These are phyloP conservation scores for Opisthocomus hoazin DNA, from an alignment of 2,113 vertebrate species.

Conservation along the genomic window DNA sequence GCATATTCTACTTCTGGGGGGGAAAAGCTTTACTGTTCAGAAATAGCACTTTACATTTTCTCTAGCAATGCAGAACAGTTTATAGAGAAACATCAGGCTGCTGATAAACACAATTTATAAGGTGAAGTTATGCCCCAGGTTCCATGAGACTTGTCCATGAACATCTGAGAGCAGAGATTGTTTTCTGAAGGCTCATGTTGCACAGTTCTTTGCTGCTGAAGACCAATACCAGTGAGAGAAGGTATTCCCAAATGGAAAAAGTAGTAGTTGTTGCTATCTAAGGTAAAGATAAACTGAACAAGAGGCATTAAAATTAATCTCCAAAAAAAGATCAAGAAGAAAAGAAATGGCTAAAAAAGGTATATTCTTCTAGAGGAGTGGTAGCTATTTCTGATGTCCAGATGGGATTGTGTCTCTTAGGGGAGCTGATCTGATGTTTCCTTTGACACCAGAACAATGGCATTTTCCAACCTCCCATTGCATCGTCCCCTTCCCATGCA, in stretches of 20 bases:
- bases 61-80: neutral
- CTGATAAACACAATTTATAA: constrained; percentile 25
- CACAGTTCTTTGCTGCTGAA: neutral
- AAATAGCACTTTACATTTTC: neutral
- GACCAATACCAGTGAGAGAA: neutral
- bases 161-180: neutral
- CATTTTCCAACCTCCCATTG: neutral
- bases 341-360: neutral
- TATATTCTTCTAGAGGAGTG: neutral
- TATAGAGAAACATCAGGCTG: constrained; percentile 12
- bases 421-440: neutral
- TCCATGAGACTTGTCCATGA: neutral
- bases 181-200: neutral
- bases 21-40: neutral
- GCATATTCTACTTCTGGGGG: neutral
- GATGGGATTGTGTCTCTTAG: neutral
- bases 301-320: neutral
- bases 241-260: neutral
- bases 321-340: neutral
- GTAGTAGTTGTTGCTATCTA: neutral
- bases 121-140: neutral
- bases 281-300: neutral
- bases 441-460: neutral
- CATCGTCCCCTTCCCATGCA: neutral
- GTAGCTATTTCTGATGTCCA: neutral